A percentile compares a stretch with the other conserved stretches of the same genome.
Evolutionary conservation across 37 sponge, comb jelly and placozoan species (phyloP).

Genomic region (Ephydatia muelleri): DNA sequence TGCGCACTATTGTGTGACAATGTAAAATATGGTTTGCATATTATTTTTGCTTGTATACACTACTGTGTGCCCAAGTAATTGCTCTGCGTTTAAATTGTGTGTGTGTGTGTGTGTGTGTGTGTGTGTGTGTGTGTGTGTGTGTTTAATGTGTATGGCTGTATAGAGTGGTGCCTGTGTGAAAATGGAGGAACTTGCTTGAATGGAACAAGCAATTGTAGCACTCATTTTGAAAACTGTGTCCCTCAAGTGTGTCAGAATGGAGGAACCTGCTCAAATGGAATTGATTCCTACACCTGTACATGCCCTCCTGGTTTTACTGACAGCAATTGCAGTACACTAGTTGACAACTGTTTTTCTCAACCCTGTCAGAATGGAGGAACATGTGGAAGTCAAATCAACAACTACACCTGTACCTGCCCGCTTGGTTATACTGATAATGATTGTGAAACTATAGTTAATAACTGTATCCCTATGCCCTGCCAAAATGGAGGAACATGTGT

Average conservation of each 20-base stretch:
- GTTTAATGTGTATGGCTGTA: no score
- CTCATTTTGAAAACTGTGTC: no score
- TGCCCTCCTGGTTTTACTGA: conserved; percentile 51
- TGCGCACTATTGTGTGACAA: no score
- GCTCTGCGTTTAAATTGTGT: no score
- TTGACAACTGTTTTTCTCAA: conserved; percentile 3
- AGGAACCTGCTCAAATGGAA: conserved; percentile 42
- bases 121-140: no score
- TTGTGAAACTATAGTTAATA: not conserved
- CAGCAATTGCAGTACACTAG: not conserved
- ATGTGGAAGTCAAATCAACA: not conserved
- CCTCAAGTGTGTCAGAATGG: conserved; percentile 22
- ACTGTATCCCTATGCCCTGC: conserved; percentile 6
- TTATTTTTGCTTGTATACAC: no score
- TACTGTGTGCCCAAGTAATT: no score
- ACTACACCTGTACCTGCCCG: conserved; percentile 2
- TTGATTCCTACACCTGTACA: not conserved
- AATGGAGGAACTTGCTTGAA: no score
- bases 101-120: no score
- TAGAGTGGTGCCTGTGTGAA: no score
- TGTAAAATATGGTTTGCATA: no score
- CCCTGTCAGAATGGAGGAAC: conserved; percentile 22
- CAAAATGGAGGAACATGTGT: conserved; percentile 39
- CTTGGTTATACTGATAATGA: not conserved
- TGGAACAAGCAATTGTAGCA: no score